Evolutionary conservation across 92 coral and sea anemone genomes (phyloP).

Genomic region (Parazoanthus swiftii): DNA sequence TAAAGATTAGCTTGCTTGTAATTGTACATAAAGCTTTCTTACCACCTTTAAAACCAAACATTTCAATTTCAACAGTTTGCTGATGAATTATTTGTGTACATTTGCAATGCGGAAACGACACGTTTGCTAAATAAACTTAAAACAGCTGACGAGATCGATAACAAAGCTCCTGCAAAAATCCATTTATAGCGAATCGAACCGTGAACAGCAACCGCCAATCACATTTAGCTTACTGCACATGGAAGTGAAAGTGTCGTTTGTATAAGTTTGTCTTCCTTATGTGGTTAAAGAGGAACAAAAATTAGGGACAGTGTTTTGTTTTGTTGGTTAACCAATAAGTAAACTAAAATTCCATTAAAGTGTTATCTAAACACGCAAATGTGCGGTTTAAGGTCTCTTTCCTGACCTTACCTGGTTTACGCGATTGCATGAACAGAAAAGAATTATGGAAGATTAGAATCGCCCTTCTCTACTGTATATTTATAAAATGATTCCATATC

Average conservation of each 20-base stretch:
- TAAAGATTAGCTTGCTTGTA: not conserved
- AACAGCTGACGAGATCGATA: not conserved
- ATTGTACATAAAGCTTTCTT: not conserved
- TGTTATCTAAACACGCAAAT: slow-evolving; percentile 16
- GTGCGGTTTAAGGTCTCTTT: not conserved
- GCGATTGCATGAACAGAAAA: slow-evolving; percentile 35
- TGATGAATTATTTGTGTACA: not conserved
- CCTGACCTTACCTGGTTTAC: not conserved
- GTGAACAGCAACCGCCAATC: not conserved
- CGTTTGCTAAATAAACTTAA: no score
- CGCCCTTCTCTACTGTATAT: not conserved
- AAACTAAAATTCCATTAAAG: not conserved
- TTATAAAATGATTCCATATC: not conserved
- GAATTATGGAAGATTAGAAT: slow-evolving; percentile 31
- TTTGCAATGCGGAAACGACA: not conserved
- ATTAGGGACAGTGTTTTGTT: not conserved
- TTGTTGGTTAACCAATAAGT: slow-evolving; percentile 9
- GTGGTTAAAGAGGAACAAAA: not conserved
- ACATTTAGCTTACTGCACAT: not conserved
- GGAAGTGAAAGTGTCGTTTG: not conserved
- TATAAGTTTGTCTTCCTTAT: not conserved
- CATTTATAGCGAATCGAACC: not conserved
- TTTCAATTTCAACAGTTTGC: not conserved
- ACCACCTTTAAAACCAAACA: no score
- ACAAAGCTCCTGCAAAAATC: not conserved